A percentile compares a stretch with the other conserved stretches of the same genome.
These are phyloP conservation scores for Zapus hudsonius DNA, from an alignment of 2,113 vertebrate species.

Conservation along the genomic window DNA sequence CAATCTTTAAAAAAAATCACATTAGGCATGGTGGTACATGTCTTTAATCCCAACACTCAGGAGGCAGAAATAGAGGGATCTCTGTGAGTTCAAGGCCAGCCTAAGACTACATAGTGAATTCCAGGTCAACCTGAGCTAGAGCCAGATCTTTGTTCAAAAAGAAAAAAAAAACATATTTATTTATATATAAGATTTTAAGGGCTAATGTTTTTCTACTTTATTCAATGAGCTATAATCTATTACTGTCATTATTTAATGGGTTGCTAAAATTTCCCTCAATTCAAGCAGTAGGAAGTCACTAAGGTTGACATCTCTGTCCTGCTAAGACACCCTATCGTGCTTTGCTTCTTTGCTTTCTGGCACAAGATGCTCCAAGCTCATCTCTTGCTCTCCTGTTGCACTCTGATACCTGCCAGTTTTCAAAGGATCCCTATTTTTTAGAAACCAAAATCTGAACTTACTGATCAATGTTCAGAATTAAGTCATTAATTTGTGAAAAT, in stretches of 20 bases:
- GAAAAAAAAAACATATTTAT: background rate
- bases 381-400: background rate
- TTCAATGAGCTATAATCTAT: background rate
- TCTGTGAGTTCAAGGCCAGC: no score
- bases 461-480: background rate
- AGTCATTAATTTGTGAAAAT: background rate
- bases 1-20: no score
- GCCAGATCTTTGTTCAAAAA: no score
- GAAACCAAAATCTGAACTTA: background rate
- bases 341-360: background rate
- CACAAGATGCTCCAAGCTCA: background rate
- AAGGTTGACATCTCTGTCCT: background rate
- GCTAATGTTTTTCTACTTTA: constrained; percentile 10
- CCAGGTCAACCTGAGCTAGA: no score
- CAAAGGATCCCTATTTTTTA: background rate
- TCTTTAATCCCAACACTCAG: no score
- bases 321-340: background rate
- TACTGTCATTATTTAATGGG: background rate
- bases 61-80: no score
- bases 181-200: background rate
- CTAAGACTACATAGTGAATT: no score
- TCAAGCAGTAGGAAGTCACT: background rate
- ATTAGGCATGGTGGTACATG: no score
- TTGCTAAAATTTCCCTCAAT: background rate
- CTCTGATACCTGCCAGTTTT: background rate